A percentile compares a stretch with the other conserved stretches of the same genome.
These are phyloP conservation scores for Falco novaeseelandiae DNA, from an alignment of 2,797 vertebrate genomes.

Conservation along the genomic window DNA sequence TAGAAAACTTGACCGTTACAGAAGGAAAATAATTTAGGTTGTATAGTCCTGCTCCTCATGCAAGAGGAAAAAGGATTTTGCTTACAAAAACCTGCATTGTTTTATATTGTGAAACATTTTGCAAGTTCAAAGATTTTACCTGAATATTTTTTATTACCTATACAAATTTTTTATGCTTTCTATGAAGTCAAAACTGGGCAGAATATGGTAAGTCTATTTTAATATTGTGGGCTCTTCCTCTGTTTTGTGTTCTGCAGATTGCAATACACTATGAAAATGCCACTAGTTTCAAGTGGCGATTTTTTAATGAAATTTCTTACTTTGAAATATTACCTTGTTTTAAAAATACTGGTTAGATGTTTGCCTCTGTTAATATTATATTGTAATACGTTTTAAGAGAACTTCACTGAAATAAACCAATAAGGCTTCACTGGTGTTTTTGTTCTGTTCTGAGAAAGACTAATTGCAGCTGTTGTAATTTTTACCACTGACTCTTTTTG, in stretches of 20 bases:
- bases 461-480: accelerated
- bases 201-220: not conserved
- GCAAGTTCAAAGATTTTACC: not conserved
- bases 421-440: not conserved
- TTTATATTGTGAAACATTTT: not conserved
- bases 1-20: not conserved
- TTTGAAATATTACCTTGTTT: slow-evolving; percentile 24
- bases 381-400: slow-evolving; percentile 3
- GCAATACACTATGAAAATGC: not conserved
- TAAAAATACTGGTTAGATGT: not conserved
- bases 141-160: slow-evolving; percentile 11
- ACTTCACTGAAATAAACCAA: slow-evolving; percentile 13
- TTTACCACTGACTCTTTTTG: not conserved
- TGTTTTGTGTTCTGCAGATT: not conserved
- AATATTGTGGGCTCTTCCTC: not conserved
- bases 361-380: not conserved
- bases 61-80: not conserved
- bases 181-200: not conserved
- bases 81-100: not conserved
- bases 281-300: slow-evolving; percentile 6
- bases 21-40: not conserved
- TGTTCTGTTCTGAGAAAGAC: not conserved
- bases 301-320: not conserved
- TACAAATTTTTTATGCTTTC: not conserved
- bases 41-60: not conserved